Percentiles rank a stretch among this genome's conserved stretches.
Conservation (phyloP, 2,888 invertebrate species). For the Drosophila suboccidentalis region DNA sequence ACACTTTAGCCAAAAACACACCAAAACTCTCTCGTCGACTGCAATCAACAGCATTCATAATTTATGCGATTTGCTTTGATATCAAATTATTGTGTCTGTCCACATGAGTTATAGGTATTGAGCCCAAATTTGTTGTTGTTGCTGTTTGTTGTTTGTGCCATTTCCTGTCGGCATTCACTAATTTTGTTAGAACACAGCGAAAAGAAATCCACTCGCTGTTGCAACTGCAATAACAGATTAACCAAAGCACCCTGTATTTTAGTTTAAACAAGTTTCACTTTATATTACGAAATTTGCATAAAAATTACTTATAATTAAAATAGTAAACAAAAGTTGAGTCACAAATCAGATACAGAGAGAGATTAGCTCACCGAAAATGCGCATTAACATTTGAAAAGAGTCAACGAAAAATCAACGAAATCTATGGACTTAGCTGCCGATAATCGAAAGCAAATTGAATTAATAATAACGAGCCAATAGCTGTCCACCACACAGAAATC, state of each 20-base stretch:
- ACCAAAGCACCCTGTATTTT: constrained; percentile 6
- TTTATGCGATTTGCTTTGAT: constrained; percentile 77
- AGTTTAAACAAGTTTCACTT: constrained; percentile 11
- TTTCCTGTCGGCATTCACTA: constrained; percentile 45
- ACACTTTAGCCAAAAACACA: constrained; percentile 57
- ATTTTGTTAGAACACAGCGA: neutral
- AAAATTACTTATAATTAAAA: constrained; percentile 60
- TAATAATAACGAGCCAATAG: constrained; percentile 69
- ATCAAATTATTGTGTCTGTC: constrained; percentile 74
- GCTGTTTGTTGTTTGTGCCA: constrained; percentile 24
- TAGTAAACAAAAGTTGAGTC: constrained; percentile 49
- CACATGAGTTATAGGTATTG: constrained; percentile 69
- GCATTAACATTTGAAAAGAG: constrained; percentile 58
- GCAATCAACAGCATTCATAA: constrained; percentile 48
- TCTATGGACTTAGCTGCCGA: constrained; percentile 54
- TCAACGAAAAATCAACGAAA: neutral
- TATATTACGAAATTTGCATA: constrained; percentile 42
- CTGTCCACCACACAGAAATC: constrained; percentile 58
- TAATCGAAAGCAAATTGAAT: constrained; percentile 79
- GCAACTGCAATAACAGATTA: neutral
- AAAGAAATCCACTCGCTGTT: constrained; percentile 6
- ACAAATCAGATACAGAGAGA: constrained; percentile 52
- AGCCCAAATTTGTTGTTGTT: constrained; percentile 22
- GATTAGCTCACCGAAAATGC: constrained; percentile 53
- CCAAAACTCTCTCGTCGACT: neutral